Evolutionary conservation across 2,113 vertebrate genomes (phyloP).

Genomic region (Murina feae): DNA sequence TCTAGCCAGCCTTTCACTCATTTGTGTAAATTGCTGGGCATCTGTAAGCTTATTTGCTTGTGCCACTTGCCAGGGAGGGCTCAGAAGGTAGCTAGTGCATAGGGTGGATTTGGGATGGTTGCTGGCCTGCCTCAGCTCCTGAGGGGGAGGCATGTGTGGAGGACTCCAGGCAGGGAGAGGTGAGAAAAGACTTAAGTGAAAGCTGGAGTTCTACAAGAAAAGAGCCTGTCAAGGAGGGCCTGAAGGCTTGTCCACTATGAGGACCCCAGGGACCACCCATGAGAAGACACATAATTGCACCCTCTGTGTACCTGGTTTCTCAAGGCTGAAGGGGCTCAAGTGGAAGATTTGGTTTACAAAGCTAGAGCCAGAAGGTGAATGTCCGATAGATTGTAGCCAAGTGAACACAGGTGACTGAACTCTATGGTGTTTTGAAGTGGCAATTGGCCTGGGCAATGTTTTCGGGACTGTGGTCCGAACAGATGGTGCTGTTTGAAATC

Average conservation of each 20-base stretch:
- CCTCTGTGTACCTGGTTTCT: not conserved
- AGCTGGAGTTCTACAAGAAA: not conserved
- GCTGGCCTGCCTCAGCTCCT: not conserved
- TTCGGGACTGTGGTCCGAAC: not conserved
- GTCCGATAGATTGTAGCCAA: not conserved
- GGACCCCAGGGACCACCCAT: not conserved
- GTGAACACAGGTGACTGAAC: not conserved
- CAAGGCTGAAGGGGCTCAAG: not conserved
- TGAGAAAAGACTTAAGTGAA: not conserved
- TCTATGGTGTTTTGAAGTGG: not conserved
- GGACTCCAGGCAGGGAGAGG: not conserved
- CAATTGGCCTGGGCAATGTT: not conserved
- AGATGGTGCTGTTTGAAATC: conserved; percentile 36
- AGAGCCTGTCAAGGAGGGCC: not conserved
- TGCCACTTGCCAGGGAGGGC: not conserved
- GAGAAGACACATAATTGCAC: not conserved
- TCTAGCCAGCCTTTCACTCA: not conserved
- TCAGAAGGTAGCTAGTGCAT: not conserved
- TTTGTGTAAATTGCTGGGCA: not conserved
- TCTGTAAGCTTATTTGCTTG: not conserved
- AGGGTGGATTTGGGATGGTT: not conserved
- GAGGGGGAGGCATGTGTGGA: not conserved
- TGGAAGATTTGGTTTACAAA: not conserved
- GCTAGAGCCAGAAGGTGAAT: not conserved
- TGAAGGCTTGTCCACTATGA: not conserved